Base-by-base conservation (phyloP, 2,797 vertebrate genomes). In the Enoplosus armatus region DNA sequence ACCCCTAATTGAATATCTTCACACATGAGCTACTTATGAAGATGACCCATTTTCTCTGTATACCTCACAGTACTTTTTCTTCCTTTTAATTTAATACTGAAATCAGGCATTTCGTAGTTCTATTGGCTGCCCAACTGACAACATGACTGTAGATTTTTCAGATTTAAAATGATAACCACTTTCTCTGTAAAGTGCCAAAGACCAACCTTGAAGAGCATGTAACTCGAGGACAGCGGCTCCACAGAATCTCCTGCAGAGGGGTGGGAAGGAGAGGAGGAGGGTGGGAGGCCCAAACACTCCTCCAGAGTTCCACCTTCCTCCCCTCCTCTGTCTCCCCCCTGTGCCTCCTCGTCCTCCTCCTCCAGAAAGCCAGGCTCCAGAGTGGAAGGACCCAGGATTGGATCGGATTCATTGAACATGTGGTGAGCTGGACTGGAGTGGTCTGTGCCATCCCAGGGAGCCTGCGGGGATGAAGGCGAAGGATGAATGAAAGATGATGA, bases 341-440 rank as follows among this genome's bases (percentile, higher is more conserved):
- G 94, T 0, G 85, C 83, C 67, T 95, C 95, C 66, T 94, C 95
- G 0, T 95, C 93, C 29, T 95, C 95, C 62, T 95, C 91, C 81
- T 96, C 95, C 81, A 96, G 89, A 50, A 96, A 96, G 55, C 94
- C 94, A 0, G 95, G 54, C 90, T 95, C 95, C 84, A 96, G 86
- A 5, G 92, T 45, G 1, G 94, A 90, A 0, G 95, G 92, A 6
- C 95, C 95, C 59, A 96, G 89, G 82, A 96, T 96, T 0, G 95
- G 94, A 72, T 96, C 96, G 0, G 95, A 92, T 37, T 96, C 96
- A 0, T 95, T 95, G 88, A 96, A 96, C 92, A 96, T 96, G 84
- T 96, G 95, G 67, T 96, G 94, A 31, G 93, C 92, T 0, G 94
- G 90, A 70, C 95, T 95, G 66, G 94, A 89, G 80, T 96, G 95